A percentile compares a stretch with the other conserved stretches of the same genome.
Conservation (phyloP, 2,113 vertebrate species). For the Neotoma lepida region DNA sequence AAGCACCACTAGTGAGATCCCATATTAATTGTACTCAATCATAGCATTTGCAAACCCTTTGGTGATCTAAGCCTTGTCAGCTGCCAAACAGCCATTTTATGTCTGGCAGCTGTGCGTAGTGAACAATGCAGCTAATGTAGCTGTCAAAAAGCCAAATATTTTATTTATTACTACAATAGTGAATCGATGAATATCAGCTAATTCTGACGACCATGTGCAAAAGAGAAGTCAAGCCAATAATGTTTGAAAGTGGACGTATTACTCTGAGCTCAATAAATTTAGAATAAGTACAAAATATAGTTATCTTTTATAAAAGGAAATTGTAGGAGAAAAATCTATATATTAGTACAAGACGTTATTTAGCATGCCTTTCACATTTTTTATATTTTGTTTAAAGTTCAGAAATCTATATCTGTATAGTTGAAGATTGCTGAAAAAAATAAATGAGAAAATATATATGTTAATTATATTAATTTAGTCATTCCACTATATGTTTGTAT, state of each 20-base stretch:
- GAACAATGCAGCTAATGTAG: slow-evolving; percentile 51
- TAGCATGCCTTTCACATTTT: slow-evolving; percentile 14
- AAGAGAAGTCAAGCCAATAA: slow-evolving; percentile 39
- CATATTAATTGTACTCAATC: slow-evolving; percentile 37
- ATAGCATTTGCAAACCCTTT: slow-evolving; percentile 52
- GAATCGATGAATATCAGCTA: slow-evolving; percentile 52
- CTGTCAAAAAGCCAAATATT: slow-evolving; percentile 66
- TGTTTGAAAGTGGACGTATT: neutral
- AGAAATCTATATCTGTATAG: slow-evolving; percentile 32
- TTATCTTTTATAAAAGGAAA: slow-evolving; percentile 26
- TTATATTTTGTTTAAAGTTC: slow-evolving; percentile 21
- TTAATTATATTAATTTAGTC: neutral
- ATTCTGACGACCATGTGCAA: slow-evolving; percentile 56
- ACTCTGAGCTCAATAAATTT: slow-evolving; percentile 42
- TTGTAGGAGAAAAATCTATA: neutral
- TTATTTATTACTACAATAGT: slow-evolving; percentile 56
- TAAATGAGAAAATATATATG: neutral
- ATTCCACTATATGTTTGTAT: neutral
- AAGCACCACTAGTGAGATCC: neutral
- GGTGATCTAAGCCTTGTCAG: slow-evolving; percentile 37
- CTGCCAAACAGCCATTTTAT: slow-evolving; percentile 22
- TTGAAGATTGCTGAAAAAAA: slow-evolving; percentile 21
- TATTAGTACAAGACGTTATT: neutral
- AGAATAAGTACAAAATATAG: slow-evolving; percentile 47
- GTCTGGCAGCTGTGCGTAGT: slow-evolving; percentile 47